Evolutionary conservation across 2,888 invertebrate genomes (phyloP), one percentile per base, ranked within the genome.

Genomic region (Heliconius ethilla): DNA sequence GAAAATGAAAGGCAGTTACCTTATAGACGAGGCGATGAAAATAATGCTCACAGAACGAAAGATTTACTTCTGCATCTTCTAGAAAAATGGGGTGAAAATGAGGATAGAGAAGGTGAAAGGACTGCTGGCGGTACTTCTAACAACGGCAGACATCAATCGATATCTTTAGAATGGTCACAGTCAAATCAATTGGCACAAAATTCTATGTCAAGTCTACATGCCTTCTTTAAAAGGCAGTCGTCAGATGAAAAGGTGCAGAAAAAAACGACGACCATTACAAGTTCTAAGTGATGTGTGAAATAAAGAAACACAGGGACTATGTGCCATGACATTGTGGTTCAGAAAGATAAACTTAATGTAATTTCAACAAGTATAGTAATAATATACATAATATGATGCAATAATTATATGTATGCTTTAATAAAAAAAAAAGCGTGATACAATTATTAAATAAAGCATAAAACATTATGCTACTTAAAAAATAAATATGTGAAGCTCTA

Each of bases 131-230:
- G 95, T 0, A 94, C 94, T 3, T 91, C 94, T 0, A 93, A 90
- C 73, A 89, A 90, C 15, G 92, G 91, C 7, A 85, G 93, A 78
- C 96, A 97, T 83, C 96, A 97, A 85, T 97, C 97, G 27, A 95
- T 97, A 83, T 97, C 97, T 45, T 92, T 96, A 75, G 97, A 97
- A 85, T 97, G 96, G 96, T 96, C 96, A 40, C 95, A 96, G 15
- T 95, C 96, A 33, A 96, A 97, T 83, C 96, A 96, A 80, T 92
- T 97, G 75, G 97, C 97, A 62, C 96, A 97, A 86, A 96, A 95
- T 84, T 97, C 97, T 13, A 97, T 97, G 94, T 97, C 96, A 83
- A 97, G 97, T 77, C 94, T 97, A 69, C 97, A 97, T 83, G 96
- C 96, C 77, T 97, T 97, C 92, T 97, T 97, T 89, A 96, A 97